These are phyloP conservation scores for Verasper variegatus DNA, from an alignment of 2,113 vertebrate genomes.

Conservation along the genomic window DNA sequence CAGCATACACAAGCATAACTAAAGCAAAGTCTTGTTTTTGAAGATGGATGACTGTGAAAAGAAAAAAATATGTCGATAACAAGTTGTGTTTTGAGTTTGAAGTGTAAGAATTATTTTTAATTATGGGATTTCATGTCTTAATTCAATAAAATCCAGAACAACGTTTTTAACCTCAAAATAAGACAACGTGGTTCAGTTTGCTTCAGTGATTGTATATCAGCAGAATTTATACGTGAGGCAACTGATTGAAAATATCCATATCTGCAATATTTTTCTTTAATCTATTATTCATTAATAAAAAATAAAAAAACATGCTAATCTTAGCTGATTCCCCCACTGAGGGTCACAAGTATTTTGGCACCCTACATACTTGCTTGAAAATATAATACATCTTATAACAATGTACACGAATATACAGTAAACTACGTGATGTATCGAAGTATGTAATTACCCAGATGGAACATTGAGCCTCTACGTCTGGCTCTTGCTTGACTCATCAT, in stretches of 20 bases:
- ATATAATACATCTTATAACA: background rate
- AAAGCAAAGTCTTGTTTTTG: slow-evolving; percentile 6
- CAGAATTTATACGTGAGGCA: slow-evolving; percentile 10
- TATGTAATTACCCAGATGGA: background rate
- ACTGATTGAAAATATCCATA: slow-evolving; percentile 1
- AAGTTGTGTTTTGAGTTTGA: no score
- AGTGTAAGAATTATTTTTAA: no score
- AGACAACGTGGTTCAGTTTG: background rate
- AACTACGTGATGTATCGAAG: background rate
- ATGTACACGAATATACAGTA: background rate
- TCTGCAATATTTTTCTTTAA: slow-evolving; percentile 3
- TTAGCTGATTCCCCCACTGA: background rate
- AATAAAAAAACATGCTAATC: background rate
- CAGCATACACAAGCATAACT: slow-evolving; percentile 49
- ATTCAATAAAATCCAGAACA: background rate
- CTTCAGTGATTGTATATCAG: background rate
- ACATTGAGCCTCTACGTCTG: background rate
- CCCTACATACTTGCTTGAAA: background rate
- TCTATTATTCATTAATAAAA: slow-evolving; percentile 24
- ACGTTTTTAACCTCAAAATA: background rate
- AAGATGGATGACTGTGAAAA: background rate
- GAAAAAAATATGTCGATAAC: no score
- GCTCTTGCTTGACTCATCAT: slow-evolving; percentile 5
- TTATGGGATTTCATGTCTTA: background rate
- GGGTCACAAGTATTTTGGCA: background rate